Evolutionary conservation across 92 coral and sea anemone genomes (phyloP).

Genomic region (Palythoa caribaeorum): DNA sequence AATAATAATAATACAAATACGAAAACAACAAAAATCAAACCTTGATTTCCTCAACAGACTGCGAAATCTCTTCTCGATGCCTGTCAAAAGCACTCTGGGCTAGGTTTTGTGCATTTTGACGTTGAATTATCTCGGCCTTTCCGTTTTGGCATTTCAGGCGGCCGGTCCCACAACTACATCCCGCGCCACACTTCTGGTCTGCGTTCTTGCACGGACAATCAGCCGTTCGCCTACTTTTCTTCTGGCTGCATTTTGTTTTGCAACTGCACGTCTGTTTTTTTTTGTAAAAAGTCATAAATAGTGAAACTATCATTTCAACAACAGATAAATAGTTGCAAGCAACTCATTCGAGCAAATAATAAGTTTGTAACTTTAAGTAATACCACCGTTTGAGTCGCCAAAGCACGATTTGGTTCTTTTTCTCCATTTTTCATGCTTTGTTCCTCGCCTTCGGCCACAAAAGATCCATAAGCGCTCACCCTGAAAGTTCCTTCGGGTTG

Average conservation of each 20-base stretch:
- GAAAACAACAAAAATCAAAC: background rate
- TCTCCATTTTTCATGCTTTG: constrained; percentile 5
- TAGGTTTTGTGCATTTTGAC: background rate
- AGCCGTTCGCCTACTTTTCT: constrained; percentile 16
- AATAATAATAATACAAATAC: too few relatives aligned
- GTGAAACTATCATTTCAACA: constrained; percentile 4
- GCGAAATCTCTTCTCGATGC: constrained; percentile 5
- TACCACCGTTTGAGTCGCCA: constrained; percentile 19
- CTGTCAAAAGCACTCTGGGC: background rate
- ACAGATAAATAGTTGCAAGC: constrained; percentile 9
- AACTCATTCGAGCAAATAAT: constrained; percentile 12
- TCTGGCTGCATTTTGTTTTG: constrained; percentile 16
- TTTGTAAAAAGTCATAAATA: background rate
- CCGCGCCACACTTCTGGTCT: constrained; percentile 13
- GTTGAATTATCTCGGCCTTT: background rate
- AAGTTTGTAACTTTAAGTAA: background rate
- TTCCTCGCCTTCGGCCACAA: constrained; percentile 7
- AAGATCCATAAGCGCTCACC: background rate
- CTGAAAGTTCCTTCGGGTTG: constrained; percentile 31
- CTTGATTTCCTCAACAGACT: constrained; percentile 3
- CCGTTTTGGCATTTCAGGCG: background rate
- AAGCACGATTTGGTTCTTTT: background rate
- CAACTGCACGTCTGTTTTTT: constrained; percentile 12
- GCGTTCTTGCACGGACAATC: constrained; percentile 11
- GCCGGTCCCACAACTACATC: background rate